These are phyloP conservation scores for Campylorhamphus procurvoides DNA, from an alignment of 2,113 vertebrate genomes.

Conservation along the genomic window DNA sequence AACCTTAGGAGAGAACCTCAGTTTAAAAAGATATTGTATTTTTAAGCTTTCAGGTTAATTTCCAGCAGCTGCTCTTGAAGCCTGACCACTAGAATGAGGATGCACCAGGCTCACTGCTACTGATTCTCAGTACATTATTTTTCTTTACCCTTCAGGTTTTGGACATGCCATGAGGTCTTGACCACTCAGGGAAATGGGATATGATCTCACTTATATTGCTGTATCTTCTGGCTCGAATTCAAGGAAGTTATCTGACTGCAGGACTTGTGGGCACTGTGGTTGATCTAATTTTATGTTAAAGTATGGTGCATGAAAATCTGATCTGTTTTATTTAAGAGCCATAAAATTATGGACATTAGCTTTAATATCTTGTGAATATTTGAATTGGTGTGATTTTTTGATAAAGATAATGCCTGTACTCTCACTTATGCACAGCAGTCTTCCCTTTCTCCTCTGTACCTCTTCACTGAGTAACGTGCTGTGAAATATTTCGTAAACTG, in stretches of 20 bases:
- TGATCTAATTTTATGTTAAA: not conserved
- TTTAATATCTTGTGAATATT: not conserved
- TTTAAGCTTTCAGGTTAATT: not conserved
- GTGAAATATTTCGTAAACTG: not conserved
- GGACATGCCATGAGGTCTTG: not conserved
- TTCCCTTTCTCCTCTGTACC: not conserved
- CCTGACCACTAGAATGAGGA: not conserved
- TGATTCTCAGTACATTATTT: not conserved
- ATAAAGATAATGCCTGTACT: not conserved
- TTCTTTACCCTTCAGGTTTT: conserved; percentile 10
- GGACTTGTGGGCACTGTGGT: not conserved
- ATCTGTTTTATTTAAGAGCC: not conserved
- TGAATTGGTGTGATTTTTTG: not conserved
- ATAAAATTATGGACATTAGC: not conserved
- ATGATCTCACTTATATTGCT: conserved; percentile 22
- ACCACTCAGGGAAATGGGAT: not conserved
- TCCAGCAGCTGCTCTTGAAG: not conserved
- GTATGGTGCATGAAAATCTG: not conserved
- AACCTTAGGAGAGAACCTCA: not conserved
- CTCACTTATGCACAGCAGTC: not conserved
- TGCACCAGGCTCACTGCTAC: not conserved
- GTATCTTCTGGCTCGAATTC: not conserved
- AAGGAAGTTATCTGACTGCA: not conserved
- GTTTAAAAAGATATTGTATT: not conserved
- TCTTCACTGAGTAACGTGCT: not conserved